These are phyloP conservation scores for Bujurquina vittata DNA, from an alignment of 2,113 vertebrate species.

Conservation along the genomic window DNA sequence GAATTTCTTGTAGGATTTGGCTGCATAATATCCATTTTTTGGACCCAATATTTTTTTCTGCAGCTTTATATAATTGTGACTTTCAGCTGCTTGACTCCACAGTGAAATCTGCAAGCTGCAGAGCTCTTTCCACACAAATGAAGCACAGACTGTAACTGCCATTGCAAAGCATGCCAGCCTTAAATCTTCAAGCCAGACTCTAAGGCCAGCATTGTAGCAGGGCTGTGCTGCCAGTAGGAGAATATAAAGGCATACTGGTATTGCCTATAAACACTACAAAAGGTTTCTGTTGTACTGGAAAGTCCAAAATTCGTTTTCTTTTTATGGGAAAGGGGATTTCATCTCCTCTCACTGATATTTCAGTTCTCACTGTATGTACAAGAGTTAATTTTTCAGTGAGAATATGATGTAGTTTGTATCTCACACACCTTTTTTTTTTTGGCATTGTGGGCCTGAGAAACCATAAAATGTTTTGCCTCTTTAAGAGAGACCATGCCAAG, in stretches of 20 bases:
- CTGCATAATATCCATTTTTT: background rate
- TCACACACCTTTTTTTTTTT: background rate
- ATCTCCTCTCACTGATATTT: background rate
- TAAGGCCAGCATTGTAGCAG: constrained; percentile 9
- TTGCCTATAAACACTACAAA: constrained; percentile 47
- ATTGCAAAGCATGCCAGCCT: background rate
- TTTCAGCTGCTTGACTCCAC: background rate
- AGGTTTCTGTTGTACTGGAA: background rate
- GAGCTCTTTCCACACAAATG: constrained; percentile 21
- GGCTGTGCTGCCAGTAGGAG: constrained; percentile 2
- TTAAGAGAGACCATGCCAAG: constrained; percentile 42
- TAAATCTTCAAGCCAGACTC: constrained; percentile 20
- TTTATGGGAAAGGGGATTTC: background rate
- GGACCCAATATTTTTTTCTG: background rate
- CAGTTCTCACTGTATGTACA: background rate
- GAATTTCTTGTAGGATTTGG: background rate
- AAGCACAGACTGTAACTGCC: background rate
- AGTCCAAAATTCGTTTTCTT: background rate
- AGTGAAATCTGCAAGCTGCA: background rate
- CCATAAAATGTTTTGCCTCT: constrained; percentile 30
- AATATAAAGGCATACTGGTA: constrained; percentile 9
- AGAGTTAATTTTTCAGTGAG: background rate
- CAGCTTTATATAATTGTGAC: background rate
- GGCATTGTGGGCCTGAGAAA: background rate
- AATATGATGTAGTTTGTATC: background rate